Conservation (phyloP, 2,113 vertebrate genomes). For the Odontesthes bonariensis region DNA sequence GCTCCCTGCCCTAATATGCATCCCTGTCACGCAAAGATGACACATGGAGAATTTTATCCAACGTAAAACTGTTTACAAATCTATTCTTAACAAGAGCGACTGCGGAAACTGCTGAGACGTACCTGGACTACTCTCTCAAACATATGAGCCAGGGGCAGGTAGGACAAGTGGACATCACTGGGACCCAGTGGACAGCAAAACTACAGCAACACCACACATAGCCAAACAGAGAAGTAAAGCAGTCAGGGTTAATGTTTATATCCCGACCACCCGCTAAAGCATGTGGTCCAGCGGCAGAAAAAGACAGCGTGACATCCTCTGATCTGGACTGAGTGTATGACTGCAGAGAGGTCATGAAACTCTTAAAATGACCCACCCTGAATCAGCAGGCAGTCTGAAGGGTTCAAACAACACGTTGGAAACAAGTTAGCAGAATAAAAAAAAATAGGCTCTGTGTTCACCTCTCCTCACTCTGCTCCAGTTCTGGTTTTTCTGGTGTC, state of each 20-base stretch:
- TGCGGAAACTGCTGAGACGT: constrained; percentile 11
- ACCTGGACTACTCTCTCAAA: constrained; percentile 86
- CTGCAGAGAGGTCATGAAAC: constrained; percentile 18
- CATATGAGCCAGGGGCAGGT: constrained; percentile 85
- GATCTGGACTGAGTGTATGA: constrained; percentile 16
- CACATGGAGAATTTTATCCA: too few species aligned
- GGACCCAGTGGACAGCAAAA: constrained; percentile 43
- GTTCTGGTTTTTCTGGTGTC: too few species aligned
- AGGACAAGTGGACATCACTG: constrained; percentile 80
- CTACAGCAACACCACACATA: constrained; percentile 66
- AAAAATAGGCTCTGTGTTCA: too few species aligned
- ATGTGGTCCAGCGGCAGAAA: constrained; percentile 17
- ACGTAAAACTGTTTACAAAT: too few species aligned
- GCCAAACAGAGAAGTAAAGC: background rate
- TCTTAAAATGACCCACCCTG: too few species aligned
- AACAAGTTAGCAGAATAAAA: too few species aligned
- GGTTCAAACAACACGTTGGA: too few species aligned
- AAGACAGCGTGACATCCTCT: constrained; percentile 54
- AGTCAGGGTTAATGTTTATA: constrained; percentile 21
- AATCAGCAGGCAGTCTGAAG: too few species aligned
- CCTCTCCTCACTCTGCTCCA: too few species aligned
- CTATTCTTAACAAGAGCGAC: background rate
- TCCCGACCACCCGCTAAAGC: constrained; percentile 25
- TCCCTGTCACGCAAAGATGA: constrained; percentile 75
- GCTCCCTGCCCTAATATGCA: constrained; percentile 89